Percentiles rank a stretch among this genome's conserved stretches.
Evolutionary conservation across 2,888 invertebrate species (phyloP).

Genomic region (Pyrrhia umbra): DNA sequence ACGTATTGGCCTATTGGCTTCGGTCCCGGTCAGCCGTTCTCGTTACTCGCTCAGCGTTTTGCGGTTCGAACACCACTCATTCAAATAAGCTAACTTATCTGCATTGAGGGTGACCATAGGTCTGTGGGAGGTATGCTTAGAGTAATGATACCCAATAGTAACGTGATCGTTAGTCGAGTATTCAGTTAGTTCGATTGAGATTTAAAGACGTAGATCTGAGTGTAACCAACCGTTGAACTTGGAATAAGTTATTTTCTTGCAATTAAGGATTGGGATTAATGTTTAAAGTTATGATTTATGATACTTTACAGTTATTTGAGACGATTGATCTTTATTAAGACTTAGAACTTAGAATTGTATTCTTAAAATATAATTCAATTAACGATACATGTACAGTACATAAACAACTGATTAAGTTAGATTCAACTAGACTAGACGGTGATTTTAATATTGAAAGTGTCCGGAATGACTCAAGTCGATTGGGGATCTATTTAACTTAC

Average conservation of each 20-base stretch:
- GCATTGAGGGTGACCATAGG: constrained; percentile 53
- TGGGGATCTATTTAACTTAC: constrained; percentile 14
- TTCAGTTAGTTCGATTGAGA: constrained; percentile 30
- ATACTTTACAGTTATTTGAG: constrained; percentile 21
- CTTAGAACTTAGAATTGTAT: background rate
- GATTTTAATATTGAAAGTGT: constrained; percentile 34
- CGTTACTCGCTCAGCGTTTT: constrained; percentile 71
- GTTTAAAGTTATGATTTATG: constrained; percentile 33
- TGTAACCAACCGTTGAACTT: constrained; percentile 29
- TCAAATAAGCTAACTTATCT: constrained; percentile 74
- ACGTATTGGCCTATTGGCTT: constrained; percentile 67
- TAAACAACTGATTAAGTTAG: constrained; percentile 12
- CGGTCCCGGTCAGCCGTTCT: constrained; percentile 49
- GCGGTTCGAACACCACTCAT: constrained; percentile 73
- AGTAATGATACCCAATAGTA: constrained; percentile 45
- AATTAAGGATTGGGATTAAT: constrained; percentile 34
- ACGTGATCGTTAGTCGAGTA: constrained; percentile 34
- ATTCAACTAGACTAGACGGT: constrained; percentile 17
- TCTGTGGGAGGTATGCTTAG: constrained; percentile 33
- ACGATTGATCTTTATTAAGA: constrained; percentile 13
- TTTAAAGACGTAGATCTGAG: constrained; percentile 31
- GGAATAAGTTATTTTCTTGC: constrained; percentile 19
- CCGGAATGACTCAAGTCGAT: constrained; percentile 24
- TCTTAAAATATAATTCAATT: constrained; percentile 27
- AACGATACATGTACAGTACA: constrained; percentile 17